Percentiles rank a stretch among this genome's conserved stretches.
Evolutionary conservation across 2,113 vertebrate genomes (phyloP).

Genomic region (Oceanodroma tethys): DNA sequence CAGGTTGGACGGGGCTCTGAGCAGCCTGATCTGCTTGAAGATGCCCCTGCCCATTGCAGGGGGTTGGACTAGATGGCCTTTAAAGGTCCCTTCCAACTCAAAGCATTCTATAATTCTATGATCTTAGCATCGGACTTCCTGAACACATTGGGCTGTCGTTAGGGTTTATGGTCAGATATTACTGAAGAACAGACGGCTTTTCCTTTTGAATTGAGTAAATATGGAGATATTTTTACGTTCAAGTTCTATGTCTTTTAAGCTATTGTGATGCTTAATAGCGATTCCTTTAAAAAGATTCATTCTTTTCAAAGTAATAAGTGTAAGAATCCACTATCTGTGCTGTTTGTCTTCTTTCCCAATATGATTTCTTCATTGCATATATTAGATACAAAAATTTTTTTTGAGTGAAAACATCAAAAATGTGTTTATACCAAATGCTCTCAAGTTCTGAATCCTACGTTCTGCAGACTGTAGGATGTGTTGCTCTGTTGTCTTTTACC

Average conservation of each 20-base stretch:
- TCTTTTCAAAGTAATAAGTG: neutral
- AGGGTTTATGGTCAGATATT: neutral
- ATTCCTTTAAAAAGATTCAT: neutral
- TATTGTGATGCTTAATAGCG: neutral
- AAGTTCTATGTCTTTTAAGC: neutral
- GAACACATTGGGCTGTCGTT: fast-evolving
- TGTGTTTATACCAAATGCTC: neutral
- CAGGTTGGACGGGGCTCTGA: neutral
- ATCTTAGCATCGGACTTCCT: neutral
- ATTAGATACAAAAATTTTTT: neutral
- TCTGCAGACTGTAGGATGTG: neutral
- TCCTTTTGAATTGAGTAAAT: neutral
- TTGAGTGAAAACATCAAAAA: conserved; percentile 19
- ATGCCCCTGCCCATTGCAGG: neutral
- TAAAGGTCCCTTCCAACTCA: neutral
- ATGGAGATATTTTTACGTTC: neutral
- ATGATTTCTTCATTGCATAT: neutral
- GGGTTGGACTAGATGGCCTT: neutral
- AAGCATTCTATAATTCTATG: neutral
- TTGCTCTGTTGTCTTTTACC: conserved; percentile 9
- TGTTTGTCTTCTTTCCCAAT: conserved; percentile 3
- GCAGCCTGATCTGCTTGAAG: neutral
- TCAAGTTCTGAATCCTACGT: neutral
- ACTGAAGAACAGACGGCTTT: neutral
- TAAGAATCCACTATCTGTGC: neutral